These are phyloP conservation scores for Dorcus parallelipipedus DNA, from an alignment of 2,888 invertebrate genomes.

Conservation along the genomic window DNA sequence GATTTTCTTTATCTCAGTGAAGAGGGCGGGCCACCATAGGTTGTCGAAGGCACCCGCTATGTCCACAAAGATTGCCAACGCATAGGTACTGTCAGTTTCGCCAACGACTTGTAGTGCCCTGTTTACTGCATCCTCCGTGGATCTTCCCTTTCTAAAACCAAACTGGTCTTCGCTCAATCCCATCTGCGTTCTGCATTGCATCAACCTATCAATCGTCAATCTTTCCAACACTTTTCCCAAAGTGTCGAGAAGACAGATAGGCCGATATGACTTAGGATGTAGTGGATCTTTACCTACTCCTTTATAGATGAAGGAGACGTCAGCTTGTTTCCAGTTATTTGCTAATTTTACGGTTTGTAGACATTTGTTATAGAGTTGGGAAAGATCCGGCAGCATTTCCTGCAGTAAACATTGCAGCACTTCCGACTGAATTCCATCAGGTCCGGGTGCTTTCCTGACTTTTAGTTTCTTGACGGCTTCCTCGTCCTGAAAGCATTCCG, in stretches of 20 bases:
- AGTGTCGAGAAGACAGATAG: not conserved
- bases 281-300: not conserved
- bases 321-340: slow-evolving; percentile 12
- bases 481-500: not conserved
- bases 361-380: slow-evolving; percentile 16
- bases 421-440: slow-evolving; percentile 7
- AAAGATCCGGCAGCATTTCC: not conserved
- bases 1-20: not conserved
- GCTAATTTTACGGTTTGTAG: slow-evolving; percentile 11
- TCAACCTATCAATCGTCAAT: not conserved
- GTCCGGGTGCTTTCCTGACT: slow-evolving; percentile 8
- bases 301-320: slow-evolving; percentile 12
- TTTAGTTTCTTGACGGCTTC: slow-evolving; percentile 1
- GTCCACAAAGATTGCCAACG: slow-evolving; percentile 8
- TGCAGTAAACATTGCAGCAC: not conserved
- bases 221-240: slow-evolving; percentile 4
- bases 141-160: slow-evolving; percentile 5
- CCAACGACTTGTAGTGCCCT: not conserved
- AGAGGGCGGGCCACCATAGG: slow-evolving; percentile 15
- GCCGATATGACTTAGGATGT: not conserved
- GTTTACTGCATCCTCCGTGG: slow-evolving; percentile 9
- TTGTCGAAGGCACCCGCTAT: slow-evolving; percentile 17
- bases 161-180: slow-evolving; percentile 5
- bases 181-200: no score
- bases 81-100: slow-evolving; percentile 3